A percentile compares a stretch with the other conserved stretches of the same genome.
phyloP scores from a whole-genome alignment of 1,140 invertebrate species.

The Forficula auricularia region DNA sequence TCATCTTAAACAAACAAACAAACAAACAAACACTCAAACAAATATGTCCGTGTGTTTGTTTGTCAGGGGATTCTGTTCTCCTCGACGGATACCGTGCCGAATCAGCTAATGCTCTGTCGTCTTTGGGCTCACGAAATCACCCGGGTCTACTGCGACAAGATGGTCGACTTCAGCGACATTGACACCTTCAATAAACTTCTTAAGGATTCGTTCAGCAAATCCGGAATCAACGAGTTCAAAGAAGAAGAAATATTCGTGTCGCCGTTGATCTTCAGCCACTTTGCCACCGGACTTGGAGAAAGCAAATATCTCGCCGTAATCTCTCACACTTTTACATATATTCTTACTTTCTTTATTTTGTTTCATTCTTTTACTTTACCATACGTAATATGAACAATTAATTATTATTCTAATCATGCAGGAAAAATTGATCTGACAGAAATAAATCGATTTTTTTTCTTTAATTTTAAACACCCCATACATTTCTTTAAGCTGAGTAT shows the following conservation, averaged over 20 bases:
- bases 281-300: conserved; percentile 77
- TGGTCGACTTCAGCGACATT: conserved; percentile 50
- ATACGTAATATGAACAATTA: too few relatives aligned
- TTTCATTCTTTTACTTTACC: too few relatives aligned
- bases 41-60: not conserved
- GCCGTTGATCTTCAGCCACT: conserved; percentile 76
- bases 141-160: conserved; percentile 78
- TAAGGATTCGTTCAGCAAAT: conserved; percentile 61
- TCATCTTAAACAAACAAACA: too few relatives aligned
- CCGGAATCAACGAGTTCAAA: conserved; percentile 35
- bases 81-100: conserved; percentile 55
- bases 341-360: too few relatives aligned
- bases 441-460: too few relatives aligned
- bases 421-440: too few relatives aligned
- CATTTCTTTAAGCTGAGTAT: too few relatives aligned
- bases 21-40: too few relatives aligned
- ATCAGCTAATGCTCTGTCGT: conserved; percentile 48
- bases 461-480: too few relatives aligned
- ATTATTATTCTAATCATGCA: too few relatives aligned
- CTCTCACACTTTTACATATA: too few relatives aligned
- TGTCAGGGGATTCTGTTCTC: conserved; percentile 75
- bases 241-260: conserved; percentile 44
- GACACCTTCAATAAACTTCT: conserved; percentile 55
- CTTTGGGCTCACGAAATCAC: conserved; percentile 80
- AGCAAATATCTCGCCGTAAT: conserved; percentile 75